Evolutionary conservation across 2,113 vertebrate genomes (phyloP).

Genomic region (Nansenia antarctica): DNA sequence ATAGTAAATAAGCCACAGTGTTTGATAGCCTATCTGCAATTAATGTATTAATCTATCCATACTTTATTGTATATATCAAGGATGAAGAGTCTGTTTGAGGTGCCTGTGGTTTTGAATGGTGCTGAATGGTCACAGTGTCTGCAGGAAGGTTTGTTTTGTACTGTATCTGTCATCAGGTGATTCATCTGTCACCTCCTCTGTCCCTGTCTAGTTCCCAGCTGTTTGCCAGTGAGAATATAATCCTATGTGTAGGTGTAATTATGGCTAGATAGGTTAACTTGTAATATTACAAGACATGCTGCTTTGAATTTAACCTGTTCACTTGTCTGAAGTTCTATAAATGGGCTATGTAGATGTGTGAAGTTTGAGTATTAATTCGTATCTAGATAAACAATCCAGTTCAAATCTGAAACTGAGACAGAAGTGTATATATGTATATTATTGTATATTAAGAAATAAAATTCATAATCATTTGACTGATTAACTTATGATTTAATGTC

Average conservation of each 20-base stretch:
- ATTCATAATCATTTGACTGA: slow-evolving; percentile 30
- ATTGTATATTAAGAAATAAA: slow-evolving; percentile 56
- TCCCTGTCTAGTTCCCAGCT: background rate
- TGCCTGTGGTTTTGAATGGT: too few species aligned
- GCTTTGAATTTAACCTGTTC: background rate
- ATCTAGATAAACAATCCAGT: slow-evolving; percentile 40
- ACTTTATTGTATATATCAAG: too few species aligned
- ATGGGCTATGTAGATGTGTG: background rate
- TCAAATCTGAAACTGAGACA: slow-evolving; percentile 33
- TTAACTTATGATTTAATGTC: background rate
- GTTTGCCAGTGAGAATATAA: background rate
- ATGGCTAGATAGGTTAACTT: background rate
- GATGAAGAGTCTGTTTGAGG: too few species aligned
- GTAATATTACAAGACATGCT: background rate
- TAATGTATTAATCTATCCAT: too few species aligned
- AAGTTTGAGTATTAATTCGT: slow-evolving; percentile 23
- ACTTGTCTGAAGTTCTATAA: background rate
- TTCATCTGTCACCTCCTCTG: background rate
- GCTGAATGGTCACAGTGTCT: background rate
- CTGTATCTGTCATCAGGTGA: too few species aligned
- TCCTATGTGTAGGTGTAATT: background rate
- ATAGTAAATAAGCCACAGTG: too few species aligned
- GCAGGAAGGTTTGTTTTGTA: background rate
- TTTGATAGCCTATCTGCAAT: too few species aligned
- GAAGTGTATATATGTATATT: slow-evolving; percentile 35